Base-by-base conservation (phyloP, 2,888 invertebrate genomes). In the Stenodera caucasica region DNA sequence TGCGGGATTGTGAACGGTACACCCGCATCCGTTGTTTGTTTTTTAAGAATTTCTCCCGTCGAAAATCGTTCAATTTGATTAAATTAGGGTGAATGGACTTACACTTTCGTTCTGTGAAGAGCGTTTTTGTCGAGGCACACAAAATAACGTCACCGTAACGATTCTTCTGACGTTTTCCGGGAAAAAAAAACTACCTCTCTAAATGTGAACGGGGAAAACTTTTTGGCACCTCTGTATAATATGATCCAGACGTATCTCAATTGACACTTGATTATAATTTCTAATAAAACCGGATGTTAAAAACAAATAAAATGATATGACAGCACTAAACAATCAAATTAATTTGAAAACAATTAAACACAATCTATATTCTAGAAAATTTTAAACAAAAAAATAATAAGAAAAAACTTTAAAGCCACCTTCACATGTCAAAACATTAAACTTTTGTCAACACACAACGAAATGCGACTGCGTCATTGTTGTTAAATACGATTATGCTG, bases 51-150 rank as follows among this genome's bases (percentile, higher is more conserved):
- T 15, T 9, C 2, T 15, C 2, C 7, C 14, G 8, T 15, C n/a
- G 6, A 23, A 49, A 37, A 12, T 32, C 30, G 14, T 21, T 14
- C 2, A 54, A n/a, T n/a, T 15, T 11, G 11, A 14, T 9, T 15
- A 15, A 33, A 53, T n/a, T 18, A 11, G 21, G 53, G 32, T 30
- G 53, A 37, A 35, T 29, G 59, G 21, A 82, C 84, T 84, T 77
- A 84, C 84, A 75, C 83, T 80, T 78, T 83, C 83, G 75, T 80
- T 81, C 80, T 83, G 83, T 77, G 84, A 82, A 78, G 84, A 83
- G 77, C 83, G 83, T 81, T 84, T 84, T 79, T 84, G 84, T 77
- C 84, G 82, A 81, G 84, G 84, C 82, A 84, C 84, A 81, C 84
- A 84, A 78, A 84, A 84, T 71, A 84, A 83, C 83, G 84, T 83